phyloP scores from a whole-genome alignment of 2,888 invertebrate genomes.

The Xylophagus ater region DNA sequence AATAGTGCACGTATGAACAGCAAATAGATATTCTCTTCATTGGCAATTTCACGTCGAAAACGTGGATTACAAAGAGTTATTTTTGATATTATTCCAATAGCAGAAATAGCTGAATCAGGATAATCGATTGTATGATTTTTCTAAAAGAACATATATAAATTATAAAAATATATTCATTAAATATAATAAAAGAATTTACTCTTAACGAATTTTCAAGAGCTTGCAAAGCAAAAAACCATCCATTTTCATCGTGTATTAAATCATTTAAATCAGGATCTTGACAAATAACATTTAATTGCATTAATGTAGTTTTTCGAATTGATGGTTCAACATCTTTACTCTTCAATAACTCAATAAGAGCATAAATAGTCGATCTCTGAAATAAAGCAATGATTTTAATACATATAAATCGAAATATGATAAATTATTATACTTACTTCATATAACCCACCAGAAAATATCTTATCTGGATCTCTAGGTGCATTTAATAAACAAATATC shows the following conservation, averaged over 20 bases:
- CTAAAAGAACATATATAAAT: conserved; percentile 1
- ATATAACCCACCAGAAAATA: conserved; percentile 24
- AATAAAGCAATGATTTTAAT: background rate
- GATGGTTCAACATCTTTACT: conserved; percentile 27
- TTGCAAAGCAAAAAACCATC: conserved; percentile 23
- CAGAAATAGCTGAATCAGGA: conserved; percentile 25
- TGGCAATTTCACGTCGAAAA: conserved; percentile 25
- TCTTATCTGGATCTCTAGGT: conserved; percentile 22
- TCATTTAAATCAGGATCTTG: conserved; percentile 24
- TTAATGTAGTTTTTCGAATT: conserved; percentile 30
- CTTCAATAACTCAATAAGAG: conserved; percentile 27
- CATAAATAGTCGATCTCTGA: conserved; percentile 13
- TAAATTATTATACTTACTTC: conserved; percentile 15
- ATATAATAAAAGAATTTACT: conserved; percentile 5
- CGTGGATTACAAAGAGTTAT: conserved; percentile 24
- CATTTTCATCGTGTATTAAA: conserved; percentile 22
- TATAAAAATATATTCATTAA: background rate
- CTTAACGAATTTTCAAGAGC: conserved; percentile 25
- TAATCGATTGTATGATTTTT: conserved; percentile 21
- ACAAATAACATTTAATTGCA: conserved; percentile 31
- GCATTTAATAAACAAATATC: conserved; percentile 25
- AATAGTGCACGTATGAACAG: conserved; percentile 29
- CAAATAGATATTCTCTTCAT: conserved; percentile 25
- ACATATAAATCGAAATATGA: background rate
- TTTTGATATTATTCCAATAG: conserved; percentile 29